Evolutionary conservation across 2,888 invertebrate species (phyloP).

Genomic region (Hypomecis atomaria): DNA sequence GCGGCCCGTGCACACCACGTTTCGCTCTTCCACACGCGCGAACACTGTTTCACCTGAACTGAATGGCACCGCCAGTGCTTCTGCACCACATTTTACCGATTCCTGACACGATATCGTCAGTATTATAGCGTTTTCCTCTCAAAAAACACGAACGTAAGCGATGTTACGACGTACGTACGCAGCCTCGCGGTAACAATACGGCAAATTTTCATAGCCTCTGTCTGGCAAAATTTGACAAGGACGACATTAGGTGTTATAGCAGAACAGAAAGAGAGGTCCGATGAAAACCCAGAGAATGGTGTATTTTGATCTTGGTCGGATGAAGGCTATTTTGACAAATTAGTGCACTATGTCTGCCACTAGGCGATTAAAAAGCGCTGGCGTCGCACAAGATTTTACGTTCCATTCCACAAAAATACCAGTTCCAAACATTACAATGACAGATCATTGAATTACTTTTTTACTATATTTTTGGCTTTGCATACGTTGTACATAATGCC

Average conservation of each 20-base stretch:
- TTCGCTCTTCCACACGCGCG: slow-evolving; percentile 52
- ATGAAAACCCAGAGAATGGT: slow-evolving; percentile 42
- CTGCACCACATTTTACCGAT: slow-evolving; percentile 66
- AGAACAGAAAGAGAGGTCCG: slow-evolving; percentile 59
- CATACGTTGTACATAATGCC: too few species aligned
- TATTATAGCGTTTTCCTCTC: slow-evolving; percentile 56
- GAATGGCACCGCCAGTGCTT: slow-evolving; percentile 56
- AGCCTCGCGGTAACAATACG: slow-evolving; percentile 70
- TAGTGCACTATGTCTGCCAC: slow-evolving; percentile 76
- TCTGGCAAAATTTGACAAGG: slow-evolving; percentile 55
- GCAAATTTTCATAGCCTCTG: slow-evolving; percentile 47
- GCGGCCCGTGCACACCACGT: slow-evolving; percentile 60
- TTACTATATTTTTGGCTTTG: too few species aligned
- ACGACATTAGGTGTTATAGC: slow-evolving; percentile 8
- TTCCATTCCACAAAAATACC: slow-evolving; percentile 52
- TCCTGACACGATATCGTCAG: slow-evolving; percentile 44
- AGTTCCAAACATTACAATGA: not conserved
- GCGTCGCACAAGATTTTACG: slow-evolving; percentile 46
- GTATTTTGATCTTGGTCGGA: slow-evolving; percentile 54
- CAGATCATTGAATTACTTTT: not conserved
- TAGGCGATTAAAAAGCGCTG: slow-evolving; percentile 66
- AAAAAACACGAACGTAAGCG: slow-evolving; percentile 70
- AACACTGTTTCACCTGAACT: slow-evolving; percentile 64
- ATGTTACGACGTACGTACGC: slow-evolving; percentile 72
- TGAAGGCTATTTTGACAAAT: slow-evolving; percentile 82